A percentile compares a stretch with the other conserved stretches of the same genome.
Conservation (phyloP, 2,888 invertebrate genomes). For the Zootermopsis nevadensis region DNA sequence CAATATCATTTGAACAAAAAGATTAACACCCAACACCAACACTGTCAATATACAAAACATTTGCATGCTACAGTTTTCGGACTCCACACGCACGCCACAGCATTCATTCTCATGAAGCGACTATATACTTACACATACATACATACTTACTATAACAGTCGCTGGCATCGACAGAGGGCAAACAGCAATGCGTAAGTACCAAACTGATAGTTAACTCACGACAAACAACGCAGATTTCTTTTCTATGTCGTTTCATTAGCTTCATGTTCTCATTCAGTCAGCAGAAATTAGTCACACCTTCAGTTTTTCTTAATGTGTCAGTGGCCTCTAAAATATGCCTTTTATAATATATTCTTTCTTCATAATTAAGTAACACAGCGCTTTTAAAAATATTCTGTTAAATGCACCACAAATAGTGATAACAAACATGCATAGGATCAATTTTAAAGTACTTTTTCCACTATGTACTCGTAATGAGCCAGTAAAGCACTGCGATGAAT, state of each 20-base stretch:
- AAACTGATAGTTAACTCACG: background rate
- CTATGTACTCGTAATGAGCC: background rate
- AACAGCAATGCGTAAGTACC: constrained; percentile 24
- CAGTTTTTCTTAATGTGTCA: background rate
- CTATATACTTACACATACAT: constrained; percentile 13
- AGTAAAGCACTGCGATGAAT: too few relatives aligned
- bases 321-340: constrained; percentile 39
- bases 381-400: constrained; percentile 26
- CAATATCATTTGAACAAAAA: constrained; percentile 19
- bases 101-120: constrained; percentile 13
- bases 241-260: background rate
- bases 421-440: background rate
- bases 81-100: background rate
- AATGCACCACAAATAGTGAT: constrained; percentile 33
- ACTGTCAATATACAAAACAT: constrained; percentile 8
- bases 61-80: background rate
- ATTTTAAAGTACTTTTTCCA: background rate
- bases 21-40: constrained; percentile 40
- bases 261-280: background rate
- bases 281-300: background rate
- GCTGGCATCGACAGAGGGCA: constrained; percentile 26
- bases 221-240: background rate
- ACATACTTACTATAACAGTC: constrained; percentile 30
- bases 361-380: constrained; percentile 37
- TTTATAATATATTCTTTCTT: constrained; percentile 9